Conservation (phyloP, 2,797 vertebrate species). For the Malacoraja senta region DNA sequence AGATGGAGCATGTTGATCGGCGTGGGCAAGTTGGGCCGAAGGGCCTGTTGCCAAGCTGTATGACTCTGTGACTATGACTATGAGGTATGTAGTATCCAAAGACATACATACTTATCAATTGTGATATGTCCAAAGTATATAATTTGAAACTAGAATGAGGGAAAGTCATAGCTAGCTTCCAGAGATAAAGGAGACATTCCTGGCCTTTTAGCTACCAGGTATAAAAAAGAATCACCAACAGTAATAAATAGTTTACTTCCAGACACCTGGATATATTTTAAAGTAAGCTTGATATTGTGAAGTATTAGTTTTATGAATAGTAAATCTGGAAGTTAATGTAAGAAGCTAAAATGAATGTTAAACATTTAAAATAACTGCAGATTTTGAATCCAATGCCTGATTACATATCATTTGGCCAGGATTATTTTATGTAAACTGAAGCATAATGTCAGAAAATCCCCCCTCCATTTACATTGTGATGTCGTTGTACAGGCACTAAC, state of each 20-base stretch:
- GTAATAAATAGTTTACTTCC: background rate
- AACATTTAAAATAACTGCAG: background rate
- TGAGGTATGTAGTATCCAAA: background rate
- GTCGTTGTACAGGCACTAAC: background rate
- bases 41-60: too few relatives aligned
- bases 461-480: background rate
- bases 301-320: background rate
- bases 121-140: background rate
- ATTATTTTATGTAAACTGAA: slow-evolving; percentile 2
- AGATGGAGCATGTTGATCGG: too few relatives aligned
- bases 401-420: background rate
- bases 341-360: background rate
- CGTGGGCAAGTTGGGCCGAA: too few relatives aligned
- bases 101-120: background rate
- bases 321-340: background rate
- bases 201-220: background rate
- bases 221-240: background rate
- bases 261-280: background rate
- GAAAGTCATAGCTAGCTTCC: background rate
- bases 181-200: background rate
- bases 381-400: background rate
- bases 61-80: too few relatives aligned
- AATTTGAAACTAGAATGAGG: background rate
- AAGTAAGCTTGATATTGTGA: background rate
- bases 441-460: background rate